phyloP scores from a whole-genome alignment of 2,113 vertebrate species.

The Leucopternis melanops region DNA sequence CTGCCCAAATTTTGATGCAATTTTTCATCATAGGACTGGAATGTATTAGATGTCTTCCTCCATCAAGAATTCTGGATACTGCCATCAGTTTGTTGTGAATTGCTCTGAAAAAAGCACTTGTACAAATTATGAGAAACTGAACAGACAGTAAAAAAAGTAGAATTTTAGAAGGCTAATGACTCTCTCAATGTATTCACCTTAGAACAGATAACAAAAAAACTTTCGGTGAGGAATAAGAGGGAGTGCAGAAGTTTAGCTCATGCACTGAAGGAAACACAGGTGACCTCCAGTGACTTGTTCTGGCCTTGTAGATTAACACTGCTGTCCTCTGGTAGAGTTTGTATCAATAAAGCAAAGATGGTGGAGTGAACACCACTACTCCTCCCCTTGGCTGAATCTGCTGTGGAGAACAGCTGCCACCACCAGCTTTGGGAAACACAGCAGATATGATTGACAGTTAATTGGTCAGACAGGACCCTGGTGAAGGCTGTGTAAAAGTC shows the following conservation, averaged over 20 bases:
- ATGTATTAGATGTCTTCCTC: neutral
- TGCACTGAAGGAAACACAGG: neutral
- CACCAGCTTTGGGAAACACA: too few relatives aligned
- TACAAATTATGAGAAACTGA: neutral
- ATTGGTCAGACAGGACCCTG: too few relatives aligned
- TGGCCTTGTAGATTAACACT: neutral
- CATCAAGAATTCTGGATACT: neutral
- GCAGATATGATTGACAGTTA: too few relatives aligned
- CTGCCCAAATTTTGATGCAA: neutral
- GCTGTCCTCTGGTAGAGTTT: too few relatives aligned
- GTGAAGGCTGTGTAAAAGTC: too few relatives aligned
- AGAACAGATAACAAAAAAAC: neutral
- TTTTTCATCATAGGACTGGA: neutral
- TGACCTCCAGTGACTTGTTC: neutral
- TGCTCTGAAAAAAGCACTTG: neutral
- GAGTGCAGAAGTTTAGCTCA: neutral
- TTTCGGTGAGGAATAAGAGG: neutral
- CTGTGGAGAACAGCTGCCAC: too few relatives aligned
- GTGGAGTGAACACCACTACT: too few relatives aligned
- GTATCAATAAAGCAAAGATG: too few relatives aligned
- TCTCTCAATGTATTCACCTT: neutral
- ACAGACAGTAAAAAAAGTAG: neutral
- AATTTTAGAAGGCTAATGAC: neutral
- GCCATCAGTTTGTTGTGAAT: neutral
- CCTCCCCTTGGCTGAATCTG: too few relatives aligned